Evolutionary conservation across 2,888 invertebrate genomes (phyloP), one percentile per base, ranked within the genome.

Genomic region (Drosophila nr. perissopoda): DNA sequence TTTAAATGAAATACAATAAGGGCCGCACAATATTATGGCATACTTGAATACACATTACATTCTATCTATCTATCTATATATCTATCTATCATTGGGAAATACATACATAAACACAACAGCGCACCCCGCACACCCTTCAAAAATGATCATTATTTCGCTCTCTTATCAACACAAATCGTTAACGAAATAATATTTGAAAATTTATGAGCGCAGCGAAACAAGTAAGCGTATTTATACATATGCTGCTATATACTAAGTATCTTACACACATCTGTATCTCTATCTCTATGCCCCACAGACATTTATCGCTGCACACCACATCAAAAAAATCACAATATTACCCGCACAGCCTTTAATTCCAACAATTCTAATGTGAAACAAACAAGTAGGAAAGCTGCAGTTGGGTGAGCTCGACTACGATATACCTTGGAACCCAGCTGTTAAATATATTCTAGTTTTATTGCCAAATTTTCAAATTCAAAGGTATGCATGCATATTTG

Each of bases 21-120:
- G 82, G 71, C 46, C 4, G 69, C 59, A 58, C 59, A 82, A 76
- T 76, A 66, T 79, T 75, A 36, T 61, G 68, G 72, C 64, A 69
- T 54, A 62, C 70, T 79, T 70, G 64, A 48, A n/a, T 13, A n/a
- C 6, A 38, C 36, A 60, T 56, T 29, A 56, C 33, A 52, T 52
- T 52, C n/a, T 53, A 6, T 34, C 21, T 16, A 29, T n/a, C 10
- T 34, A 25, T 21, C 1, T 21, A 49, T 29, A 18, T n/a, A 33
- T 34, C 21, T 10, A 11, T 27, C 10, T 13, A 13, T 33, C 60
- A 67, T 46, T 63, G 64, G 42, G 46, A 57, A 70, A 65, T 34
- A 18, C 52, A 62, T 70, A 74, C 88, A 70, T 79, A 80, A 80
- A 71, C 74, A 74, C 58, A 25, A 7, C 46, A 38, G 33, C 34